Conservation (phyloP, 1,140 invertebrate genomes). For the Hyposmocoma kahamanoa region DNA sequence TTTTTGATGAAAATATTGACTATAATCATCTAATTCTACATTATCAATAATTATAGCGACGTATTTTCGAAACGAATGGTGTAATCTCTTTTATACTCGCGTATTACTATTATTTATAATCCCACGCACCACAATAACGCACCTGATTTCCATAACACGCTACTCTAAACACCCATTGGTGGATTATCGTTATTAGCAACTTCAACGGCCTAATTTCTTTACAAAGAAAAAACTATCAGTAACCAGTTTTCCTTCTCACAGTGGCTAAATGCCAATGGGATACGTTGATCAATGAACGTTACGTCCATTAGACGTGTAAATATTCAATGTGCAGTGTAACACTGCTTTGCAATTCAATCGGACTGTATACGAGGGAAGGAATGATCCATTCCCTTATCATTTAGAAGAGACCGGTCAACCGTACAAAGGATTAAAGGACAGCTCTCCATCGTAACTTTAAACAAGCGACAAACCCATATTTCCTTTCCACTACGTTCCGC, state of each 20-base stretch:
- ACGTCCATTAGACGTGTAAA: slow-evolving; percentile 52
- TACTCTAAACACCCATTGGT: neutral
- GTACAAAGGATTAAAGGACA: slow-evolving; percentile 7
- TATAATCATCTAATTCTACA: slow-evolving; percentile 12
- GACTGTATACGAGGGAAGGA: slow-evolving; percentile 36
- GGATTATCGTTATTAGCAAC: neutral
- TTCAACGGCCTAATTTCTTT: neutral
- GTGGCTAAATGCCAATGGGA: slow-evolving; percentile 35
- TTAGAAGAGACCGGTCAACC: slow-evolving; percentile 35
- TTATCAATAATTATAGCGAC: neutral
- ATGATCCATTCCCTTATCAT: slow-evolving; percentile 55
- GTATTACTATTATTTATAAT: slow-evolving; percentile 17
- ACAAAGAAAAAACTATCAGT: slow-evolving; percentile 4
- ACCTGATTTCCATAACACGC: slow-evolving; percentile 7
- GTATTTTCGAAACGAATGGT: slow-evolving; percentile 15
- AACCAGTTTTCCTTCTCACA: slow-evolving; percentile 31
- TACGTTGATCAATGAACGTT: slow-evolving; percentile 32
- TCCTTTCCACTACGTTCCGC: slow-evolving; percentile 9
- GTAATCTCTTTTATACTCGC: slow-evolving; percentile 10
- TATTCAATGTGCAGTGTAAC: slow-evolving; percentile 44
- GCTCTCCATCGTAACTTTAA: slow-evolving; percentile 3
- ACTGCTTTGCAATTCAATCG: slow-evolving; percentile 54
- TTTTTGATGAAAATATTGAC: slow-evolving; percentile 15
- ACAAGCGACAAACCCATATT: slow-evolving; percentile 10
- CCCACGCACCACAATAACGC: slow-evolving; percentile 12